Base-by-base conservation (phyloP, 2,113 vertebrate genomes). In the Malurus alboscapulatus region DNA sequence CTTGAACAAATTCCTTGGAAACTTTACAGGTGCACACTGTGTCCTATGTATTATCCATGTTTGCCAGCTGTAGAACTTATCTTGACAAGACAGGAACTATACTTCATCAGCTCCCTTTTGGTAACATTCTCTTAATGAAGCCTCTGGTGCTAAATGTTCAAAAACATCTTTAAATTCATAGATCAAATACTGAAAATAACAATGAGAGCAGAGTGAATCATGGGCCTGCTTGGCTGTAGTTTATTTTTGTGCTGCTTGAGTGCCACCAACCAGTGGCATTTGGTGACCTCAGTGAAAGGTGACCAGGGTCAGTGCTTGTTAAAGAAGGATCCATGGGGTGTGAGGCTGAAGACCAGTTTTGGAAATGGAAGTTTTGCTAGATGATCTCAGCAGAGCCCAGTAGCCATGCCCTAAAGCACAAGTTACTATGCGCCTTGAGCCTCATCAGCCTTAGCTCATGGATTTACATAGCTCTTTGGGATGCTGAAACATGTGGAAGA, bases 1-100 rank as follows among this genome's bases (percentile, higher is more conserved):
- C 84, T 93, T 94, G 94, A 91, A 67, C 87, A 95, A 93, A 96
- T 97, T 96, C 95, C 91, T 85, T 44, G 88, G 84, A 91, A 81
- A 82, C 32, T 78, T 48, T 95, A 89, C 87, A 96, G 95, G 94
- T 97, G 94, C 89, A 91, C 48, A 18, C 84, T 79, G 54, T 90
- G 87, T 71, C 79, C 65, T 84, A 2, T 63, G 57, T 78, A 36
- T 85, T 94, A 40, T 32, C 57, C 2, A 0, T 85, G 24, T 36
- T 80, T 90, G 40, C 74, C 53, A 87, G 76, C 91, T 85, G 55
- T 53, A 78, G 79, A 57, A 53, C 34, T 59, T 58, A 17, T 17
- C 57, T 65, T 73, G 67, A 66, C 30, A 66, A 45, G 68, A 27
- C 19, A 62, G 58, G 63, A 90, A 59, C 79, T 66, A 3, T 51